Percentiles rank a stretch among this genome's conserved stretches.
phyloP scores from a whole-genome alignment of 1,140 invertebrate species.

The Eciton burchellii region DNA sequence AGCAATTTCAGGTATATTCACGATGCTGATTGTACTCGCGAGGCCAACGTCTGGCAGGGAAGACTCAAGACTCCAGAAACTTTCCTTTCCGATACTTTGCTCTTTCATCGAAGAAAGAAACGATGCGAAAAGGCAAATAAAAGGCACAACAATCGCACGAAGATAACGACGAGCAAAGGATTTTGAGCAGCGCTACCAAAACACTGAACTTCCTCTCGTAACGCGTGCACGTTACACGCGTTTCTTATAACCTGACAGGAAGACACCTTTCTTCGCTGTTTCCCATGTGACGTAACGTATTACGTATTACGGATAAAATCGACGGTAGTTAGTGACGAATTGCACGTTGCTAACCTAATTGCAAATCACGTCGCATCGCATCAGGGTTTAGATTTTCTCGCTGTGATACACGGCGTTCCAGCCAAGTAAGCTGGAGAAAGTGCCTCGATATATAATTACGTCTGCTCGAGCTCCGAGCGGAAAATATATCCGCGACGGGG shows the following conservation, averaged over 20 bases:
- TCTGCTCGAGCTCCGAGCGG: neutral
- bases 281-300: conserved; percentile 20
- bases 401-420: conserved; percentile 44
- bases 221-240: neutral
- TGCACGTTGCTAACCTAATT: conserved; percentile 68
- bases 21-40: neutral
- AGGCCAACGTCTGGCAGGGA: neutral
- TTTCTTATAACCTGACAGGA: neutral
- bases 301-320: conserved; percentile 25
- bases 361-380: conserved; percentile 23
- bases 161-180: neutral
- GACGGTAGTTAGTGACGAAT: conserved; percentile 46
- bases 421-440: conserved; percentile 60
- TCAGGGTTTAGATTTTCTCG: conserved; percentile 61
- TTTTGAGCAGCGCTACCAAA: neutral
- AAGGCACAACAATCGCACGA: too few species aligned
- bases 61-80: neutral
- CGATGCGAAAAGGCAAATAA: neutral
- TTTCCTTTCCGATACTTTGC: neutral
- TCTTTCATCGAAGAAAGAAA: neutral
- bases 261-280: neutral
- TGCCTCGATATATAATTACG: conserved; percentile 38
- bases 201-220: neutral
- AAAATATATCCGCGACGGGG: conserved; percentile 9
- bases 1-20: conserved; percentile 43